A percentile compares a stretch with the other conserved stretches of the same genome.
Evolutionary conservation across 92 coral and sea anemone genomes (phyloP).

Genomic region (Epizoanthus illoricatus): DNA sequence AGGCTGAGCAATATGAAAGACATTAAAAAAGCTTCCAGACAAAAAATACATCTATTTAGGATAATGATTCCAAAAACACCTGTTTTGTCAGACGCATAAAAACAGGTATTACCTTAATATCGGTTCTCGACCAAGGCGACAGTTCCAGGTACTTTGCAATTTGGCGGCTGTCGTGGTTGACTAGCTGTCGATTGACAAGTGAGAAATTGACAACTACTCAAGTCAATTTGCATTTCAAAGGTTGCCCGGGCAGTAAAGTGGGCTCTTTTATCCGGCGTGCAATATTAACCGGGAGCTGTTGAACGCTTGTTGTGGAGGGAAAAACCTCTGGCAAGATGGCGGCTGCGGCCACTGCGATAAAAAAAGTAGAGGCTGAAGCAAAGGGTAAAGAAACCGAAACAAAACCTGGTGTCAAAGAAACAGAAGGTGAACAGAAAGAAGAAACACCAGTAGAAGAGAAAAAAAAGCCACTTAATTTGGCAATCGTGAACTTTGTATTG

Average conservation of each 20-base stretch:
- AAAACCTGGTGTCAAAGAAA: slow-evolving; percentile 1
- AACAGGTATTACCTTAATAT: slow-evolving; percentile 28
- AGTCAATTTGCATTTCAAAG: slow-evolving; percentile 33
- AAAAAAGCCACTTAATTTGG: slow-evolving; percentile 66
- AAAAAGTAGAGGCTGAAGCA: background rate
- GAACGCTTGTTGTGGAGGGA: background rate
- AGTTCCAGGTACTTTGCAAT: background rate
- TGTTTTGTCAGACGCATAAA: slow-evolving; percentile 33
- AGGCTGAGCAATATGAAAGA: too few species aligned
- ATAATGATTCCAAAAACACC: slow-evolving; percentile 30
- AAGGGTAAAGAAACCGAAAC: background rate
- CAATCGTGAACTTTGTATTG: slow-evolving; percentile 78
- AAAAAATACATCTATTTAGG: slow-evolving; percentile 13
- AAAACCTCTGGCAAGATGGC: slow-evolving; percentile 23
- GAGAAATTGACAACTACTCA: slow-evolving; percentile 14
- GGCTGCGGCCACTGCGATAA: slow-evolving; percentile 10
- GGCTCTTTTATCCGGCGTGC: background rate
- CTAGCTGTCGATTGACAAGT: background rate
- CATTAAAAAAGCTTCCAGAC: background rate
- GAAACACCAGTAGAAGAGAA: slow-evolving; percentile 43
- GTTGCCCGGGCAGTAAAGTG: background rate
- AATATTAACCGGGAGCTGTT: background rate
- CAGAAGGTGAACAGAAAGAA: slow-evolving; percentile 60
- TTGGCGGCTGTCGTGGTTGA: background rate
- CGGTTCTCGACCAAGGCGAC: background rate